Percentiles rank a stretch among this genome's conserved stretches.
Evolutionary conservation across 1,140 invertebrate species (phyloP).

Genomic region (Drosophila pandora): DNA sequence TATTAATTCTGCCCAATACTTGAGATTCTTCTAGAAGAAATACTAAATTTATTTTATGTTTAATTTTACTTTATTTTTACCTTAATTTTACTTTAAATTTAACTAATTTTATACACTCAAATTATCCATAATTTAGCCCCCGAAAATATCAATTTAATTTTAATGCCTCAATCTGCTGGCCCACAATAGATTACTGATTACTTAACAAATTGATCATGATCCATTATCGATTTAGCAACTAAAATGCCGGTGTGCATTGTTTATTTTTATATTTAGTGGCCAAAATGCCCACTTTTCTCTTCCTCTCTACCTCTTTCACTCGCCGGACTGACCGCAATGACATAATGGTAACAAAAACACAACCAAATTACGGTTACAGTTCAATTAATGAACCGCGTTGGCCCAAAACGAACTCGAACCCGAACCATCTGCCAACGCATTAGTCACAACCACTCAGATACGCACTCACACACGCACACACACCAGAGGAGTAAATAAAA

Average conservation of each 20-base stretch:
- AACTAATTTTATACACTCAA: no score
- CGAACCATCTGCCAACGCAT: constrained; percentile 52
- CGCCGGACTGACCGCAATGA: constrained; percentile 53
- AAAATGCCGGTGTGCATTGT: constrained; percentile 32
- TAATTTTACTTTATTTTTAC: no score
- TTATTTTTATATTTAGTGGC: constrained; percentile 25
- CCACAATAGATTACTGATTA: constrained; percentile 36
- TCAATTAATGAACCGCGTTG: constrained; percentile 74
- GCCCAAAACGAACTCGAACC: constrained; percentile 43
- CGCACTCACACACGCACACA: neutral
- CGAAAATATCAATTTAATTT: neutral
- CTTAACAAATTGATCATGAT: constrained; percentile 38
- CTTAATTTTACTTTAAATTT: no score
- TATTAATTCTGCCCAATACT: neutral
- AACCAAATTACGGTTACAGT: constrained; percentile 57
- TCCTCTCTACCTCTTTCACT: constrained; percentile 1
- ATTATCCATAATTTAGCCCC: neutral
- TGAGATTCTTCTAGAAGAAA: neutral
- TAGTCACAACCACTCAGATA: constrained; percentile 57
- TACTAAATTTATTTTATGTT: neutral
- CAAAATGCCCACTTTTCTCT: constrained; percentile 19
- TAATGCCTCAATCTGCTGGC: neutral
- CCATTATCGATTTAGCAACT: constrained; percentile 46
- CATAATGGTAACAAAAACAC: constrained; percentile 71
- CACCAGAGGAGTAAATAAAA: constrained; percentile 31